Conservation (phyloP, 1,140 invertebrate genomes). For the Drosophila pectinifera region DNA sequence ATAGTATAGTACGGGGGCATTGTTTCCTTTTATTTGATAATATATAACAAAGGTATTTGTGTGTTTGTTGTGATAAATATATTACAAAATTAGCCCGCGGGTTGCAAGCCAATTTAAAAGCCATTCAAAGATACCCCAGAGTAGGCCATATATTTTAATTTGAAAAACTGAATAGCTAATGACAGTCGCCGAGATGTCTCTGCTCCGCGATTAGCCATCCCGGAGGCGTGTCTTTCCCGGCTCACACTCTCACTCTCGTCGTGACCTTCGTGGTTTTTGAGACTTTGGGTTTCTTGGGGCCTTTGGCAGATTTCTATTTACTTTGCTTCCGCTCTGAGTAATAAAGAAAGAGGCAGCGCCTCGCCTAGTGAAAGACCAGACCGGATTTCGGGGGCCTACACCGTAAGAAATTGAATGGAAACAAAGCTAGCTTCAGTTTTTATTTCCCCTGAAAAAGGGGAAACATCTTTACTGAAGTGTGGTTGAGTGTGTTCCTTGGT, state of each 20-base stretch:
- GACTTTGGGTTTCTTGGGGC: neutral
- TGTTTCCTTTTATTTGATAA: neutral
- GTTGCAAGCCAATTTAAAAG: slow-evolving; percentile 10
- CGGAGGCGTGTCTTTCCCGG: slow-evolving; percentile 27
- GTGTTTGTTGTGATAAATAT: neutral
- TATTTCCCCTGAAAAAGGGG: too few species aligned
- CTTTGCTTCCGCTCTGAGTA: slow-evolving; percentile 32
- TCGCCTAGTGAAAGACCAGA: slow-evolving; percentile 21
- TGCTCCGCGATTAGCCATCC: slow-evolving; percentile 12
- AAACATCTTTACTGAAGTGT: too few species aligned
- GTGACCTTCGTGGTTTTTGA: slow-evolving; percentile 29
- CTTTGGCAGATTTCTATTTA: slow-evolving; percentile 34
- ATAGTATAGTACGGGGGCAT: neutral
- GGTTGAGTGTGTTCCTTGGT: too few species aligned
- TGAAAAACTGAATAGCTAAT: slow-evolving; percentile 7
- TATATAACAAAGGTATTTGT: too few species aligned
- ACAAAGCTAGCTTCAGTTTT: too few species aligned
- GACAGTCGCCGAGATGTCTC: slow-evolving; percentile 11
- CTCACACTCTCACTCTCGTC: slow-evolving; percentile 20
- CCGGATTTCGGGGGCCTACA: slow-evolving; percentile 25
- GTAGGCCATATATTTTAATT: slow-evolving; percentile 12
- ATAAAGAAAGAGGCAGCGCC: slow-evolving; percentile 6
- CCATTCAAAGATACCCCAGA: neutral
- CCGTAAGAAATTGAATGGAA: neutral
- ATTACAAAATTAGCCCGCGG: slow-evolving; percentile 15